A percentile compares a stretch with the other conserved stretches of the same genome.
phyloP scores from a whole-genome alignment of 2,888 invertebrate genomes.

The Pterostichus niger region DNA sequence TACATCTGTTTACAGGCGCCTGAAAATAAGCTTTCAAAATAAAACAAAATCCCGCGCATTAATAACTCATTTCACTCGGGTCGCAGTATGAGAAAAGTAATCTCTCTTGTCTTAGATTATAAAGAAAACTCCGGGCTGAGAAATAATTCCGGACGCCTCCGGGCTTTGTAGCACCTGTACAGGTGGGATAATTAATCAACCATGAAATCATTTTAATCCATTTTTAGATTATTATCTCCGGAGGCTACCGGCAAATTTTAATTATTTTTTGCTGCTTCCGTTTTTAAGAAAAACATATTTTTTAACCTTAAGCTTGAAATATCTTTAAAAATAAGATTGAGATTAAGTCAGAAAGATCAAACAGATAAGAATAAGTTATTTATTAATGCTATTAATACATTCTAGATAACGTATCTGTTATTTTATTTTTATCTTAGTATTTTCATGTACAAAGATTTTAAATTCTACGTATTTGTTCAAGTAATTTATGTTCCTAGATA shows the following conservation, averaged over 20 bases:
- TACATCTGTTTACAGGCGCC: slow-evolving; percentile 40
- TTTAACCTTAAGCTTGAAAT: slow-evolving; percentile 28
- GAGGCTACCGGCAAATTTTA: slow-evolving; percentile 43
- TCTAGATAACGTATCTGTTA: not conserved
- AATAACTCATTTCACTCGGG: slow-evolving; percentile 31
- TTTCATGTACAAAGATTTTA: not conserved
- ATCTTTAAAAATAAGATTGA: not conserved
- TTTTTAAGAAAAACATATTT: slow-evolving; percentile 13
- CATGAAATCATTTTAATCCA: slow-evolving; percentile 56
- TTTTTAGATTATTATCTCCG: slow-evolving; percentile 61
- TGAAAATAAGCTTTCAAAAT: slow-evolving; percentile 39
- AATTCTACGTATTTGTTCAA: not conserved
- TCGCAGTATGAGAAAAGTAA: slow-evolving; percentile 51
- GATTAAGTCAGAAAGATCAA: not conserved
- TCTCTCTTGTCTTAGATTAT: slow-evolving; percentile 60
- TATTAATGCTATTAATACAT: not conserved
- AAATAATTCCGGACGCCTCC: not conserved
- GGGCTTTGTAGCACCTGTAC: slow-evolving; percentile 15
- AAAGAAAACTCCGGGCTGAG: slow-evolving; percentile 19
- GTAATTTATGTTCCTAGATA: slow-evolving; percentile 11
- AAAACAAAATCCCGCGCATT: slow-evolving; percentile 49
- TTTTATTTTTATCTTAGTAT: not conserved
- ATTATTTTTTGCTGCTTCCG: slow-evolving; percentile 55
- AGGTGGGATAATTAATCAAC: slow-evolving; percentile 52
- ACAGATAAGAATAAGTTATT: not conserved